Conservation (phyloP, 2,797 vertebrate genomes). For the Peromyscus attwateri region DNA sequence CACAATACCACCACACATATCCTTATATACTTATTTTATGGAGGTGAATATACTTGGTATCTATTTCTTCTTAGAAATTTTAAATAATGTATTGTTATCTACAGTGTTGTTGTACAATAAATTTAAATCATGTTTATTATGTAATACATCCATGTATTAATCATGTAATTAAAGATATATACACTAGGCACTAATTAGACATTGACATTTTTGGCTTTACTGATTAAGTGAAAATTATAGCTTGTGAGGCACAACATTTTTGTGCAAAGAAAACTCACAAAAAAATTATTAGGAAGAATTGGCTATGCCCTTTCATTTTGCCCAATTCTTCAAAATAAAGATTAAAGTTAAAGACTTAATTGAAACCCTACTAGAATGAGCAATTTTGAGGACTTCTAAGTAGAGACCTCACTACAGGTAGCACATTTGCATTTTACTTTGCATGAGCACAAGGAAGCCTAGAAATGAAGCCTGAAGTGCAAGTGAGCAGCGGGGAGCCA, state of each 20-base stretch:
- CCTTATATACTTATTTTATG: background rate
- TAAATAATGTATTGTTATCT: background rate
- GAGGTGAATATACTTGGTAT: background rate
- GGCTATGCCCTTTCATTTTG: background rate
- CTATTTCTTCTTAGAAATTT: background rate
- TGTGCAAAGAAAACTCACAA: background rate
- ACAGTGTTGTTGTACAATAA: background rate
- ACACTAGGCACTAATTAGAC: background rate
- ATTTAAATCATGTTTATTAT: constrained; percentile 2
- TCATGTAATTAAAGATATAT: background rate
- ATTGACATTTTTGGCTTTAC: background rate
- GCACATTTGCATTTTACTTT: constrained; percentile 16
- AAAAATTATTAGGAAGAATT: constrained; percentile 27
- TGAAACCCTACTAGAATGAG: constrained; percentile 25
- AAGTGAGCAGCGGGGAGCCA: background rate
- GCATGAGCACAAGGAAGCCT: background rate
- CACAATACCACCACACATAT: too few species aligned
- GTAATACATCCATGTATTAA: background rate
- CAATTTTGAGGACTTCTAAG: background rate
- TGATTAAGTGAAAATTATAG: constrained; percentile 33
- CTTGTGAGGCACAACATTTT: background rate
- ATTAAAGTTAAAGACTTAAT: constrained; percentile 9
- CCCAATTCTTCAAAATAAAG: background rate
- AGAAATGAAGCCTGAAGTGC: background rate
- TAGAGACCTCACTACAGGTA: constrained; percentile 1